A percentile compares a stretch with the other conserved stretches of the same genome.
phyloP scores from a whole-genome alignment of 2,797 vertebrate species.

The Delichon dasypus region DNA sequence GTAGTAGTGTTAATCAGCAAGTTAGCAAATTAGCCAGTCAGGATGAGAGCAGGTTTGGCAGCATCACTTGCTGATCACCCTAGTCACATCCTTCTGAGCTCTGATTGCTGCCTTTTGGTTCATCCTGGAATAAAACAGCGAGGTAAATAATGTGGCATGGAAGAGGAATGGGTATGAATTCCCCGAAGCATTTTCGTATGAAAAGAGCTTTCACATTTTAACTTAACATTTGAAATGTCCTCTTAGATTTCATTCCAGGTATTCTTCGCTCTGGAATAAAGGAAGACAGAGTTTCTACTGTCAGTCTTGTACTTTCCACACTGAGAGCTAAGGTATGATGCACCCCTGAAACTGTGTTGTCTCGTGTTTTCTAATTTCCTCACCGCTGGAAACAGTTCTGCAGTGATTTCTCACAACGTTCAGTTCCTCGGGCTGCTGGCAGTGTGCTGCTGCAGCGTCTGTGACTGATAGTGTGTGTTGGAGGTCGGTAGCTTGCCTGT shows the following conservation, averaged over 20 bases:
- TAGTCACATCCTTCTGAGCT: not conserved
- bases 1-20: not conserved
- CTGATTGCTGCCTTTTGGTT: not conserved
- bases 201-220: not conserved
- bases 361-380: not conserved
- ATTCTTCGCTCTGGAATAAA: conserved; percentile 87
- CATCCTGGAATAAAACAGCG: not conserved
- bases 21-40: not conserved
- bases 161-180: not conserved
- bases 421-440: not conserved
- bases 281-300: conserved; percentile 88
- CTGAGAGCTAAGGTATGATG: conserved; percentile 84
- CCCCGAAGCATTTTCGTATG: not conserved
- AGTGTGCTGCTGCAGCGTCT: not conserved
- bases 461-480: not conserved
- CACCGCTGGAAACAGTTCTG: not conserved
- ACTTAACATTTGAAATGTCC: conserved; percentile 38
- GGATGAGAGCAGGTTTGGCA: not conserved
- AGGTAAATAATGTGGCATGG: not conserved
- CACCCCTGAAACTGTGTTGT: not conserved
- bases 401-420: not conserved
- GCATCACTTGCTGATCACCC: not conserved
- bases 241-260: conserved; percentile 88
- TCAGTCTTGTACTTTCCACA: conserved; percentile 89
- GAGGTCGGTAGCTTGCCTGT: not conserved